These are phyloP conservation scores for Anarhynchus alexandrinus DNA, from an alignment of 2,113 vertebrate genomes.

Conservation along the genomic window DNA sequence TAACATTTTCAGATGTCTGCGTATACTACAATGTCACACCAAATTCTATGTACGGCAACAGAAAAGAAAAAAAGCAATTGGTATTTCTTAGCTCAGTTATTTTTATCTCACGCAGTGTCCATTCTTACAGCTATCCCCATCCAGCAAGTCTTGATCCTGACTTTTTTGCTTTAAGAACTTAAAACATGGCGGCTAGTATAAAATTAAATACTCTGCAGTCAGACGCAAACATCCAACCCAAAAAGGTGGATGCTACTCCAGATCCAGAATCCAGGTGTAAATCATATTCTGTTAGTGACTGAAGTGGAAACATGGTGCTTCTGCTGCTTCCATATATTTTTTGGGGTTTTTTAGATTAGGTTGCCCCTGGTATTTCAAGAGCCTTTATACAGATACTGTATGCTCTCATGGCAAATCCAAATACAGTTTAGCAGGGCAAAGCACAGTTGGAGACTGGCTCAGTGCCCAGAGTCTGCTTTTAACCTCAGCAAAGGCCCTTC, in stretches of 20 bases:
- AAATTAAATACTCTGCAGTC: background rate
- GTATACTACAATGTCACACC: background rate
- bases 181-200: background rate
- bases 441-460: conserved; percentile 20
- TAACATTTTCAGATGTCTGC: background rate
- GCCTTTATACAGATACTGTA: background rate
- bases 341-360: background rate
- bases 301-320: background rate
- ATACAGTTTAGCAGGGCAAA: conserved; percentile 3
- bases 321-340: background rate
- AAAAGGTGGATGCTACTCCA: background rate
- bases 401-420: background rate
- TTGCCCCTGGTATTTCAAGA: background rate
- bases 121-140: background rate
- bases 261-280: background rate
- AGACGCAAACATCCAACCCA: background rate
- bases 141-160: background rate
- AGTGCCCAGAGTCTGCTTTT: conserved; percentile 23
- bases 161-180: background rate
- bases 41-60: background rate
- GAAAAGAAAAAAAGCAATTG: background rate
- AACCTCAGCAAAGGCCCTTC: background rate
- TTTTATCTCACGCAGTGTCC: background rate
- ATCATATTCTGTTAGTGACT: background rate
- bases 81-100: background rate